phyloP scores from a whole-genome alignment of 2,888 invertebrate genomes.

The Anthoptus insignis region DNA sequence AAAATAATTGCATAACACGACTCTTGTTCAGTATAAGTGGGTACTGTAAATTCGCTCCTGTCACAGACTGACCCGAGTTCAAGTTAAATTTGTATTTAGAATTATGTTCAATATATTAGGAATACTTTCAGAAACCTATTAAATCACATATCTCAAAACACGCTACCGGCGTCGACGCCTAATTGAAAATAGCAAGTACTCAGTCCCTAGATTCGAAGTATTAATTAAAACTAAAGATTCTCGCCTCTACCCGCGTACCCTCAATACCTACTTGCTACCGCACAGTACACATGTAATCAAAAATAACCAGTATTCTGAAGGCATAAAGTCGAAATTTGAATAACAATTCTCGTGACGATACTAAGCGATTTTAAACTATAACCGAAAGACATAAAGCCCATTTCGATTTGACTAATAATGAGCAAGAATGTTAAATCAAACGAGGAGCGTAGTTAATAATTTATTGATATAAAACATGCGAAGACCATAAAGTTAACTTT shows the following conservation, averaged over 20 bases:
- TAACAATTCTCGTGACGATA: slow-evolving; percentile 52
- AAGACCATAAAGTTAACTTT: slow-evolving; percentile 86
- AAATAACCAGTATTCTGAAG: slow-evolving; percentile 70
- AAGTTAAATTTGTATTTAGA: slow-evolving; percentile 58
- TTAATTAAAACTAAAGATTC: slow-evolving; percentile 84
- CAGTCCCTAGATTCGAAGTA: slow-evolving; percentile 74
- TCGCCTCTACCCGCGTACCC: slow-evolving; percentile 75
- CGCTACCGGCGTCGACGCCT: slow-evolving; percentile 75
- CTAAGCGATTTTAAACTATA: slow-evolving; percentile 70
- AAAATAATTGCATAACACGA: slow-evolving; percentile 50
- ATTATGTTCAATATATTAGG: slow-evolving; percentile 66
- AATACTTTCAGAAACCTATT: slow-evolving; percentile 69
- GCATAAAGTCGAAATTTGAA: slow-evolving; percentile 74
- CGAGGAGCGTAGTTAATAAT: slow-evolving; percentile 85
- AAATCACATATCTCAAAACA: slow-evolving; percentile 79
- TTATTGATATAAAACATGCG: slow-evolving; percentile 87
- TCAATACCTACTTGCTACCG: slow-evolving; percentile 56
- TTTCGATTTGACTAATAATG: slow-evolving; percentile 67
- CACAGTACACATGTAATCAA: slow-evolving; percentile 63
- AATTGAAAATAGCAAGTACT: slow-evolving; percentile 80
- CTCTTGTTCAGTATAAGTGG: slow-evolving; percentile 50
- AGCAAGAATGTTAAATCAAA: slow-evolving; percentile 81
- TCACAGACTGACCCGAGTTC: slow-evolving; percentile 59
- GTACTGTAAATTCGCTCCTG: slow-evolving; percentile 55
- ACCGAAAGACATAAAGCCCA: slow-evolving; percentile 66